Conservation (phyloP, 2,797 vertebrate species). For the Hylomyscus alleni region DNA sequence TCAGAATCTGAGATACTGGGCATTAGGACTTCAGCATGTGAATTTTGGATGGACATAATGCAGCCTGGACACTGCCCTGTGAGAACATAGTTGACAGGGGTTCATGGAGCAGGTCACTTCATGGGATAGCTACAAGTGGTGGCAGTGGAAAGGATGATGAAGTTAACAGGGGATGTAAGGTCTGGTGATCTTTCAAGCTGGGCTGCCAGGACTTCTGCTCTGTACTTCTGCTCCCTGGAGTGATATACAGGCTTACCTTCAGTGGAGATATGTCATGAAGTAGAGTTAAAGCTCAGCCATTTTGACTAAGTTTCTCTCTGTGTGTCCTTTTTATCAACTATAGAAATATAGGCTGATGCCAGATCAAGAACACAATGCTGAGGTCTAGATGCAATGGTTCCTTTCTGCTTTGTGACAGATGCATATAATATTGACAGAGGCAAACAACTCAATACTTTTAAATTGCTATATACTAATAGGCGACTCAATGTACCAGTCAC, state of each 20-base stretch:
- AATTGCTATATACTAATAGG: neutral
- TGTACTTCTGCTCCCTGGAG: neutral
- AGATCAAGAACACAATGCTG: neutral
- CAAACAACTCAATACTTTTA: neutral
- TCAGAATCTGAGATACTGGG: neutral
- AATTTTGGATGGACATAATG: neutral
- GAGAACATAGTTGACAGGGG: neutral
- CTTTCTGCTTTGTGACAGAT: conserved; percentile 11
- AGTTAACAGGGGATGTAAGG: too few species aligned
- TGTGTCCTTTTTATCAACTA: neutral
- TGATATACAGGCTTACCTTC: neutral
- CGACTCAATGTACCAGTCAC: neutral
- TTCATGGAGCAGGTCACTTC: neutral
- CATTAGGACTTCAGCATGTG: neutral
- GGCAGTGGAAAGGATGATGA: neutral
- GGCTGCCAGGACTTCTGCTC: neutral
- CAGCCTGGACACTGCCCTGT: neutral
- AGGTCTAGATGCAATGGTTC: neutral
- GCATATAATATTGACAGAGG: neutral
- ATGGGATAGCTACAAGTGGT: neutral
- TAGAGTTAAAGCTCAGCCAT: conserved; percentile 10
- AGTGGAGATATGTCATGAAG: neutral
- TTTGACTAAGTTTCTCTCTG: neutral
- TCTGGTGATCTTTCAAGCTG: neutral
- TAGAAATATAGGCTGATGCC: neutral